Evolutionary conservation across 1,140 invertebrate species (phyloP), one percentile per base, ranked within the genome.

Genomic region (Trichoplusia ni): DNA sequence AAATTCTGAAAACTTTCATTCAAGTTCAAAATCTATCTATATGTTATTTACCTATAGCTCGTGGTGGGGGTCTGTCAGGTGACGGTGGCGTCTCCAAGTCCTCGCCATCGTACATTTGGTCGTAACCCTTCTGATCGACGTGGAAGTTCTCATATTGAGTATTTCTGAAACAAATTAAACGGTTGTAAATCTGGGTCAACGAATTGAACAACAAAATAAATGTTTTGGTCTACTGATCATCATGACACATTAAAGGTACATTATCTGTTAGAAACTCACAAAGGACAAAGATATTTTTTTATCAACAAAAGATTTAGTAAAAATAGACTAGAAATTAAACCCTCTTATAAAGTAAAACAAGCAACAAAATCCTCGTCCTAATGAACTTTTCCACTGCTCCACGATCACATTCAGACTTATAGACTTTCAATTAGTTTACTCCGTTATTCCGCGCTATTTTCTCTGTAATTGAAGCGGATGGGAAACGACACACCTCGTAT

Each of bases 11-110:
- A 2, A 9, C 2, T 9, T 2, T 35, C n/a, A n/a, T 35, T 35
- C 4, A 9, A 9, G 6, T 35, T 35, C 4, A 35, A 6, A 42
- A 18, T 42, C 3, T 5, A 8, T 9, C 1, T 21, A 19, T 11
- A 8, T 42, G 23, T 51, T 11, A 59, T 6, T 25, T 73, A 87
- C 87, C 87, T 84, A 97, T 96, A 81, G 96, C 95, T 59, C 96
- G 93, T 63, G 96, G 92, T 7, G 95, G 95, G 53, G 97, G 96
- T 75, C 95, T 91, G 73, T 96, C 93, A 44, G 94, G 91, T 37
- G 94, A 95, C 37, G 94, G 94, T 54, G 95, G 93, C 47, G 95
- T 95, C 64, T 94, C 93, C 77, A 93, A 79, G 66, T 93, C 93
- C 67, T 93, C 92, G 16, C 90, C 92, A 79, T 90, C 89, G 70